A percentile compares a stretch with the other conserved stretches of the same genome.
Evolutionary conservation across 2,797 vertebrate genomes (phyloP).

Genomic region (Pantherophis alleghaniensis): DNA sequence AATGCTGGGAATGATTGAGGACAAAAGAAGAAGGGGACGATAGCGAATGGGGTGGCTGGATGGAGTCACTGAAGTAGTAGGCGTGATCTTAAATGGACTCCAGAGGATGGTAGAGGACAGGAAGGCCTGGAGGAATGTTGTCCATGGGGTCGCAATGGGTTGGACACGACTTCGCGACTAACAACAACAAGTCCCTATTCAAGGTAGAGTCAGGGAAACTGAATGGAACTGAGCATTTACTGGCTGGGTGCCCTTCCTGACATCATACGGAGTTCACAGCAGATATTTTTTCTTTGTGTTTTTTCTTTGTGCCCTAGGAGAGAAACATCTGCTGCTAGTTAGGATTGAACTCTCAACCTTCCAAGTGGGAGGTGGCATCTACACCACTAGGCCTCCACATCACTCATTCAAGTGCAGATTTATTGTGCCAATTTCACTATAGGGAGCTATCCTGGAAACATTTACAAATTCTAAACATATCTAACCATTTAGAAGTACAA

Average conservation of each 20-base stretch:
- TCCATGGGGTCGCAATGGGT: too few species aligned
- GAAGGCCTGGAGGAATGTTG: too few species aligned
- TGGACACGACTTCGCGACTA: too few species aligned
- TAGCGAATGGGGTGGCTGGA: too few species aligned
- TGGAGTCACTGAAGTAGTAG: too few species aligned
- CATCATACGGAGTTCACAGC: background rate
- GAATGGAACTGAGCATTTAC: background rate
- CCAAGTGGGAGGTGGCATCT: background rate
- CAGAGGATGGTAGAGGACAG: too few species aligned
- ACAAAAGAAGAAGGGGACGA: too few species aligned
- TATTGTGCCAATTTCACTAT: constrained; percentile 2
- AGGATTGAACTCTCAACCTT: background rate
- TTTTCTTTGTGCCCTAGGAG: background rate
- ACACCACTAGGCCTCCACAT: background rate
- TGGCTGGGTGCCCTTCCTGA: background rate
- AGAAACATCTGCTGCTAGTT: background rate
- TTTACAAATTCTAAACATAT: background rate
- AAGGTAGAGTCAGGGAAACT: background rate
- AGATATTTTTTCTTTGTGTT: background rate
- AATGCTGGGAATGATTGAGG: too few species aligned
- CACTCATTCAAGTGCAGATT: background rate
- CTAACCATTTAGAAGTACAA: constrained; percentile 1
- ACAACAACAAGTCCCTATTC: too few species aligned
- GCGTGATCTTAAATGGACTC: too few species aligned
- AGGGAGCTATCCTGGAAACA: background rate